These are phyloP conservation scores for Noctua pronuba DNA, from an alignment of 2,888 invertebrate species.

Conservation along the genomic window DNA sequence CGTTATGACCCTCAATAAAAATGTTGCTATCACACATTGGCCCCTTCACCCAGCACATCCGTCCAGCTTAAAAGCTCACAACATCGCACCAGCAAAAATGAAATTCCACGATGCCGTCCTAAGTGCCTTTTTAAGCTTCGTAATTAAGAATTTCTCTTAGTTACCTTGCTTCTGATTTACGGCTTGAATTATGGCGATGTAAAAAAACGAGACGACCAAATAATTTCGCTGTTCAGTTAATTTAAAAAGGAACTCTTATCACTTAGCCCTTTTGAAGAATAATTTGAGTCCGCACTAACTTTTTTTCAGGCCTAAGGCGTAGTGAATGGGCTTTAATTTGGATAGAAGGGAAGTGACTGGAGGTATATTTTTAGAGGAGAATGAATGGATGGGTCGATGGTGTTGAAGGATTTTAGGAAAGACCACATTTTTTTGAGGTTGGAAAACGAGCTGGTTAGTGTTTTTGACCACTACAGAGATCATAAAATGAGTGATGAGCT, in stretches of 20 bases:
- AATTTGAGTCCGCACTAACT: constrained; percentile 64
- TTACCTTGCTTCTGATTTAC: constrained; percentile 82
- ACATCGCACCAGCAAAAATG: constrained; percentile 71
- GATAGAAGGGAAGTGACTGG: constrained; percentile 45
- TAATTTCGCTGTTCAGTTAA: constrained; percentile 74
- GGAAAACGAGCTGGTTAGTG: neutral
- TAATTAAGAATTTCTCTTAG: constrained; percentile 85
- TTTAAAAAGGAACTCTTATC: constrained; percentile 76
- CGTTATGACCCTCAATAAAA: constrained; percentile 22
- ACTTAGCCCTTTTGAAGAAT: constrained; percentile 71
- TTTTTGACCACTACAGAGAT: neutral
- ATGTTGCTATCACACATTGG: neutral
- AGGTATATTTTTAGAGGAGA: constrained; percentile 25
- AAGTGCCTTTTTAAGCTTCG: constrained; percentile 77
- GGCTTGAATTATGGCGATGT: constrained; percentile 78
- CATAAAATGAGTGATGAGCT: neutral
- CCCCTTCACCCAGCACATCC: constrained; percentile 15
- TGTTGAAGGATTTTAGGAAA: neutral
- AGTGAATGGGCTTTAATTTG: constrained; percentile 40
- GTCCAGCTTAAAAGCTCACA: constrained; percentile 35
- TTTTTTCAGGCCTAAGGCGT: constrained; percentile 43
- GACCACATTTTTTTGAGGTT: neutral
- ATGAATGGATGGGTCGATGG: constrained; percentile 10
- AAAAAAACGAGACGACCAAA: constrained; percentile 74
- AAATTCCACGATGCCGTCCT: constrained; percentile 72